phyloP scores from a whole-genome alignment of 37 sponge, comb jelly and placozoan genomes.

The Chondrosia reniformis region DNA sequence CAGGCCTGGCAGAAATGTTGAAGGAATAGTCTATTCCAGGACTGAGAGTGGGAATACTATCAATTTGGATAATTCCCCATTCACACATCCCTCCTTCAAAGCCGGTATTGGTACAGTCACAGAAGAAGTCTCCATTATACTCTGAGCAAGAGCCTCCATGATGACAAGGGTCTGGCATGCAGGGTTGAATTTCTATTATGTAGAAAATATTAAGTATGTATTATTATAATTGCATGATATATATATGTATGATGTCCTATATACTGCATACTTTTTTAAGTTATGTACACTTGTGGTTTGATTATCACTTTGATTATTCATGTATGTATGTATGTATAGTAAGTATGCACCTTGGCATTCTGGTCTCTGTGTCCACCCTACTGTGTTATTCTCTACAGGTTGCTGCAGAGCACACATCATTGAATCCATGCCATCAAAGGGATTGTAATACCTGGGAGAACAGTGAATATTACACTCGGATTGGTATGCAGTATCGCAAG shows the following conservation, averaged over 20 bases:
- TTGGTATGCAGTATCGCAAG: constrained; percentile 2
- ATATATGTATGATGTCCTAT: no score
- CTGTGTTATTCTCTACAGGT: no score
- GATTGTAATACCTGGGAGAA: not conserved
- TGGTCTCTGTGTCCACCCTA: constrained; percentile 5
- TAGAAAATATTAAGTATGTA: not conserved
- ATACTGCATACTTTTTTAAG: not conserved
- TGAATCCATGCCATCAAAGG: not conserved
- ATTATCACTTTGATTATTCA: no score
- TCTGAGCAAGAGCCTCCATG: constrained; percentile 12
- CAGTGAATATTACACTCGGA: constrained; percentile 12
- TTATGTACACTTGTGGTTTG: no score
- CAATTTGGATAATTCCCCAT: not conserved
- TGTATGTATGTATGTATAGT: no score
- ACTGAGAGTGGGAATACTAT: not conserved
- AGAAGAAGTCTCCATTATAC: not conserved
- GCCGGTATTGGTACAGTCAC: constrained; percentile 14
- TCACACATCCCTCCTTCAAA: constrained; percentile 20
- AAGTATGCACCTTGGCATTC: not conserved
- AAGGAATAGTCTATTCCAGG: not conserved
- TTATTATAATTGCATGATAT: no score
- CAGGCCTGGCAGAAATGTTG: constrained; percentile 16
- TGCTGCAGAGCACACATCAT: not conserved
- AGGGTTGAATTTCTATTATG: constrained; percentile 10
- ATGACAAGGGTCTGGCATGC: constrained; percentile 19